Conservation (phyloP, 2,113 vertebrate species). For the Gyps fulvus region DNA sequence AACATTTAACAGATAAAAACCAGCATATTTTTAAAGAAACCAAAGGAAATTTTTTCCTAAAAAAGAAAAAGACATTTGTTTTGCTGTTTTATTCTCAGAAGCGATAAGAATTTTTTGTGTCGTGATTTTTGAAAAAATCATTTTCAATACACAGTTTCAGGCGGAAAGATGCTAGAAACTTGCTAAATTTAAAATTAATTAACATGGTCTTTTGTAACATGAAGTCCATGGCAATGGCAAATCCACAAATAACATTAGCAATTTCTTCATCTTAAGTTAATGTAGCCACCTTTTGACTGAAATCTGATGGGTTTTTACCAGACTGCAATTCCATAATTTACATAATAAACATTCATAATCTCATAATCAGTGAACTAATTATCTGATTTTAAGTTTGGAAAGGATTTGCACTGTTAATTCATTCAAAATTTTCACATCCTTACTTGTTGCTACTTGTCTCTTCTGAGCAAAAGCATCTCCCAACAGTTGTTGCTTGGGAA, state of each 20-base stretch:
- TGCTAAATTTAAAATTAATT: background rate
- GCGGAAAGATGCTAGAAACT: background rate
- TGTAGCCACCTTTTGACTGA: background rate
- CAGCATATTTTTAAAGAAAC: background rate
- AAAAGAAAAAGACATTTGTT: background rate
- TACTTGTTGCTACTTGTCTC: background rate
- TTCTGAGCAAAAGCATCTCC: background rate
- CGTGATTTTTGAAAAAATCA: background rate
- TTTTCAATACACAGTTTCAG: background rate
- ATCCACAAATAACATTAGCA: background rate
- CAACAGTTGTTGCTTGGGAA: background rate
- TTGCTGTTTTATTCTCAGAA: background rate
- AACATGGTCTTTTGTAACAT: background rate
- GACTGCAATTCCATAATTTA: background rate
- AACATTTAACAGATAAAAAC: background rate
- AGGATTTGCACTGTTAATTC: background rate
- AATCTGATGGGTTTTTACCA: background rate
- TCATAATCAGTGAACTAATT: background rate
- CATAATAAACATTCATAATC: background rate
- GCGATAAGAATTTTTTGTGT: background rate
- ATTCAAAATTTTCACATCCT: background rate
- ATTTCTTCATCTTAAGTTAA: background rate
- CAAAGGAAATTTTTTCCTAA: background rate
- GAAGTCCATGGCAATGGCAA: background rate
- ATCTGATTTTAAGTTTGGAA: background rate